phyloP scores from a whole-genome alignment of 2,113 vertebrate genomes.

The Phalacrocorax brasilianus region DNA sequence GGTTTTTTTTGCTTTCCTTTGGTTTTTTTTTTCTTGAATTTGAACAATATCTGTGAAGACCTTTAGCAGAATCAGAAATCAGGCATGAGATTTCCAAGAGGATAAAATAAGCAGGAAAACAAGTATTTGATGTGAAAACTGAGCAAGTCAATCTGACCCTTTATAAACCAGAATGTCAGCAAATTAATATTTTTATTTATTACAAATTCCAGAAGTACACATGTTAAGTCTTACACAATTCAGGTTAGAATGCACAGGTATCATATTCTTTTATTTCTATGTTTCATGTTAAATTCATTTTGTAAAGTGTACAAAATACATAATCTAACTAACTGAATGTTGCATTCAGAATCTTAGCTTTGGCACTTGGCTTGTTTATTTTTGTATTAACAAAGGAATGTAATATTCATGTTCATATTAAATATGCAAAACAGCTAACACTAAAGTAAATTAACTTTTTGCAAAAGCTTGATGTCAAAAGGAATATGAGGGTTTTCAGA shows the following conservation, averaged over 20 bases:
- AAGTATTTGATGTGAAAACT: not conserved
- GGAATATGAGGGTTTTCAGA: not conserved
- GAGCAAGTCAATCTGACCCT: not conserved
- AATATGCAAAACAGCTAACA: not conserved
- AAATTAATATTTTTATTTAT: not conserved
- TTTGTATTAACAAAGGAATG: not conserved
- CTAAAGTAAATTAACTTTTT: not conserved
- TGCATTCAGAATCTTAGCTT: not conserved
- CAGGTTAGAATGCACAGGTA: not conserved
- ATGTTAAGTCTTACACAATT: not conserved
- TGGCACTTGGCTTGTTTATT: not conserved
- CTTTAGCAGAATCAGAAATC: not conserved
- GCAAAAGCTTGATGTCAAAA: not conserved
- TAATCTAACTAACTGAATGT: not conserved
- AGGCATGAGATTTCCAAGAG: not conserved
- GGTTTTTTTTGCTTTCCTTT: not conserved
- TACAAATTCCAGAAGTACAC: not conserved
- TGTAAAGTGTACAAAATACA: not conserved
- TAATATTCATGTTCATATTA: not conserved
- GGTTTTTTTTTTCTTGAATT: not conserved
- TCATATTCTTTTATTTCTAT: not conserved
- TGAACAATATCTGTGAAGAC: not conserved
- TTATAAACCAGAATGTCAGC: not conserved
- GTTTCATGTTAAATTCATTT: not conserved
- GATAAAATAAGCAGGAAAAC: not conserved